phyloP scores from a whole-genome alignment of 2,888 invertebrate species.

The Metacarcinus magister region DNA sequence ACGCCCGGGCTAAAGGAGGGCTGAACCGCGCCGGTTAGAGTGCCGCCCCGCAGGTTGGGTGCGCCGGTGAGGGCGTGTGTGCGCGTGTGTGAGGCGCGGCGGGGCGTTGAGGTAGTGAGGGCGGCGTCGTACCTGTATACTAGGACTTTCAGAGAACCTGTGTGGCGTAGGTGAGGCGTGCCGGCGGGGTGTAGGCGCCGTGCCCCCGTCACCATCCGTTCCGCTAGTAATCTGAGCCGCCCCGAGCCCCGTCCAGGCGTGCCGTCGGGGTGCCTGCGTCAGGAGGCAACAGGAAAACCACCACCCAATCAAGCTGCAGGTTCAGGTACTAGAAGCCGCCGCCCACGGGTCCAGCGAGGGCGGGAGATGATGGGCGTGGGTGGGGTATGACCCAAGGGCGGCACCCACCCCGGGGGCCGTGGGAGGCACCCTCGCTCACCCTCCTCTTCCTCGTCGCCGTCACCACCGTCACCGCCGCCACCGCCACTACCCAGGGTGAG shows the following conservation, averaged over 20 bases:
- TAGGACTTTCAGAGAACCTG: background rate
- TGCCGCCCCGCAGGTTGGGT: background rate
- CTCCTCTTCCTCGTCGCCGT: background rate
- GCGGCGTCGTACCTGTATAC: background rate
- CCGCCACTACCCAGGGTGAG: background rate
- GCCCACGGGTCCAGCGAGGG: slow-evolving; percentile 54
- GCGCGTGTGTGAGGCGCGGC: slow-evolving; percentile 9
- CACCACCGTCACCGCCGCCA: background rate
- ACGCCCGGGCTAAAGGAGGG: background rate
- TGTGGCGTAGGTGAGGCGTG: slow-evolving; percentile 38
- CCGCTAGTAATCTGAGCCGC: slow-evolving; percentile 21
- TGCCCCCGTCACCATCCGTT: background rate
- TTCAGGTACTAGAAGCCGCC: background rate
- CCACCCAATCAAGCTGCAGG: background rate
- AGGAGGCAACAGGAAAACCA: background rate
- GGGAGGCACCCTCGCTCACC: slow-evolving; percentile 36
- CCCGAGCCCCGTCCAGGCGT: background rate
- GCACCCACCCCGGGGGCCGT: slow-evolving; percentile 35
- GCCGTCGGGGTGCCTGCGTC: slow-evolving; percentile 33
- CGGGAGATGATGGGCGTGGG: slow-evolving; percentile 63
- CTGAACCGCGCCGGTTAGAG: background rate
- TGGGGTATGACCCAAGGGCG: slow-evolving; percentile 51
- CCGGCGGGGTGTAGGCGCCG: slow-evolving; percentile 7
- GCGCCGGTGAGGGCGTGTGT: background rate
- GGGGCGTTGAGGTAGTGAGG: background rate